Base-by-base conservation (phyloP, 2,113 vertebrate genomes). In the Leptobrachium ailaonicum region DNA sequence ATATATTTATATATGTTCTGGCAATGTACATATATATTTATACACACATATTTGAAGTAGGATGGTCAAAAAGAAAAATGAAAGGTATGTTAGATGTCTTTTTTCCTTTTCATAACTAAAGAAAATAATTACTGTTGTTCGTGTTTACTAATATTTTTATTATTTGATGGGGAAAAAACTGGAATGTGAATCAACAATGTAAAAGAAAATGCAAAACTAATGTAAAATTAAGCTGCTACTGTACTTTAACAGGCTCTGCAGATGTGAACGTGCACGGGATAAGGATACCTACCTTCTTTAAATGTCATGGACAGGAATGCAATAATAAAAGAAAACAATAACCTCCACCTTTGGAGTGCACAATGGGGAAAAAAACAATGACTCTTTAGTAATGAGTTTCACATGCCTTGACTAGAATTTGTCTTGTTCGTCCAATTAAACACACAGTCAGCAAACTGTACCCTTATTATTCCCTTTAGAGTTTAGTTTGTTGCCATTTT, bases 191-290 rank as follows among this genome's bases (percentile, higher is more conserved):
- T 85, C 12, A 80, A 66, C 10, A 89, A 0, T 78, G 85, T 87
- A 92, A 83, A 77, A 85, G 60, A 14, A 85, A 77, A 84, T 71
- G 84, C 85, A 88, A 88, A 88, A 92, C 88, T 87, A 92, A 97
- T 95, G 98, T 95, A 50, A 95, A 94, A 94, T 97, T 95, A 97
- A 97, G 96, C 13, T 8, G 6, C 96, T 97, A 95, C 93, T 94
- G 96, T 96, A 95, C 94, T 96, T 96, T 82, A 89, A 96, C 95
- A 97, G 95, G 96, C 96, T 97, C 95, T 96, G 96, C 93, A 96
- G 93, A 95, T 96, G 94, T 96, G 95, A 95, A 95, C 93, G 96
- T 97, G 95, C 94, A 93, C 96, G 96, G 94, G 89, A 94, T 95
- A 96, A 91, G 75, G 86, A 94, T 97, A 98, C 98, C 97, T 98